Percentiles rank a stretch among this genome's conserved stretches.
Conservation (phyloP, 2,888 invertebrate species). For the Odontocolon sp. region DNA sequence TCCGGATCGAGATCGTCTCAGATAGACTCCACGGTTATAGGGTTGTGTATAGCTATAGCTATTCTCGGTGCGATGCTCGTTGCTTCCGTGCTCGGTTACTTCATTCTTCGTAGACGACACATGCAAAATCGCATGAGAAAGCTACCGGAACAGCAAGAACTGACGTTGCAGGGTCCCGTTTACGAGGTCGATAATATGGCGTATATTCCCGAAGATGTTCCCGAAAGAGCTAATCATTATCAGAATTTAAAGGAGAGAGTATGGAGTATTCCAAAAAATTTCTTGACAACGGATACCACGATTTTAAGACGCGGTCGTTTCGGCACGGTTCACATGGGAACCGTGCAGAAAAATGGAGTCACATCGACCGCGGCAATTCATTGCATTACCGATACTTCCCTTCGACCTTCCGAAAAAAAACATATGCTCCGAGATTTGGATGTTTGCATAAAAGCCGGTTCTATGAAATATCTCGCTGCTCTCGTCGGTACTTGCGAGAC, state of each 20-base stretch:
- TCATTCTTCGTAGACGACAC: conserved; percentile 82
- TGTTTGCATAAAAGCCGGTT: conserved; percentile 86
- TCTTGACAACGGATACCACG: conserved; percentile 87
- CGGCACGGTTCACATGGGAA: conserved; percentile 89
- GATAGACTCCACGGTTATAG: conserved; percentile 71
- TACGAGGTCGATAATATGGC: conserved; percentile 91
- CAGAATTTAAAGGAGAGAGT: conserved; percentile 89
- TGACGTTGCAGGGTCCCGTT: conserved; percentile 90
- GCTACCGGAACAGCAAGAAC: conserved; percentile 85
- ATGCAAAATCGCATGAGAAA: conserved; percentile 81
- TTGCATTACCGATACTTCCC: conserved; percentile 84
- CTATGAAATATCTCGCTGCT: conserved; percentile 87
- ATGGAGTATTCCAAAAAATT: conserved; percentile 88
- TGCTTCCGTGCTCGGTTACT: conserved; percentile 85
- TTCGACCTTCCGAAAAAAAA: conserved; percentile 83
- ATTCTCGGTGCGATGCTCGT: conserved; percentile 86
- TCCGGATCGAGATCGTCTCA: conserved; percentile 1
- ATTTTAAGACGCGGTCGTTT: conserved; percentile 89
- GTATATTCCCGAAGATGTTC: conserved; percentile 88
- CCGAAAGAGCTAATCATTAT: conserved; percentile 86
- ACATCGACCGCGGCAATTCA: conserved; percentile 85
- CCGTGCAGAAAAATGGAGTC: conserved; percentile 84
- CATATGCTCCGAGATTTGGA: conserved; percentile 88
- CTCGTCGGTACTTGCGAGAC: conserved; percentile 92
- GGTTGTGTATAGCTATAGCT: conserved; percentile 86